Conservation (phyloP, 2,888 invertebrate species). For the Cyclophora punctaria region DNA sequence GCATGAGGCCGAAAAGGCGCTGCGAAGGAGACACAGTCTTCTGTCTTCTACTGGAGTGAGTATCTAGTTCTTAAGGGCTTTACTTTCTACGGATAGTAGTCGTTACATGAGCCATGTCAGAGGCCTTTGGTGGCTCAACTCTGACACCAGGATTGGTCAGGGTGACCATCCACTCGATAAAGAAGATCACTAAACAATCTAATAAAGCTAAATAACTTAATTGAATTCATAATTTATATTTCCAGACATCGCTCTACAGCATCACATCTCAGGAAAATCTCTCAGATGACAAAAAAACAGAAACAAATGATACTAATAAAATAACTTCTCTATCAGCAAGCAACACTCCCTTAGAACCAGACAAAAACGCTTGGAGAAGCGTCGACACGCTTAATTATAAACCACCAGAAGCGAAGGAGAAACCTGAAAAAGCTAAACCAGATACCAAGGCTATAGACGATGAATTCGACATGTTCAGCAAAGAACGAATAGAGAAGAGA, state of each 20-base stretch:
- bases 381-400: conserved; percentile 35
- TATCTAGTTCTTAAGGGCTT: not conserved
- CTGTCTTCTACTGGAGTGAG: conserved; percentile 60
- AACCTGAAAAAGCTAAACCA: conserved; percentile 6
- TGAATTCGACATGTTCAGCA: conserved; percentile 65
- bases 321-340: conserved; percentile 34
- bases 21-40: conserved; percentile 56
- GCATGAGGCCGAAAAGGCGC: conserved; percentile 82
- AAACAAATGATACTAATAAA: conserved; percentile 23
- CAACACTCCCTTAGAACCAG: conserved; percentile 56
- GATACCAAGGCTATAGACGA: conserved; percentile 49
- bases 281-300: conserved; percentile 35
- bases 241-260: conserved; percentile 58
- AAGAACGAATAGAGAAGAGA: conserved; percentile 53
- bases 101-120: too few species aligned
- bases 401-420: not conserved
- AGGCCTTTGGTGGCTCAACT: too few species aligned
- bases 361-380: conserved; percentile 48
- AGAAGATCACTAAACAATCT: not conserved
- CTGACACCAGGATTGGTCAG: too few species aligned
- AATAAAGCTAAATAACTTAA: conserved; percentile 1
- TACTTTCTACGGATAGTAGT: not conserved
- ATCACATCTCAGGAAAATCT: conserved; percentile 48
- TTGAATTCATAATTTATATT: conserved; percentile 8
- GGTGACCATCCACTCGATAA: too few species aligned